Percentiles rank a stretch among this genome's conserved stretches.
phyloP scores from a whole-genome alignment of 2,113 vertebrate genomes.

The Lophochroa leadbeateri region DNA sequence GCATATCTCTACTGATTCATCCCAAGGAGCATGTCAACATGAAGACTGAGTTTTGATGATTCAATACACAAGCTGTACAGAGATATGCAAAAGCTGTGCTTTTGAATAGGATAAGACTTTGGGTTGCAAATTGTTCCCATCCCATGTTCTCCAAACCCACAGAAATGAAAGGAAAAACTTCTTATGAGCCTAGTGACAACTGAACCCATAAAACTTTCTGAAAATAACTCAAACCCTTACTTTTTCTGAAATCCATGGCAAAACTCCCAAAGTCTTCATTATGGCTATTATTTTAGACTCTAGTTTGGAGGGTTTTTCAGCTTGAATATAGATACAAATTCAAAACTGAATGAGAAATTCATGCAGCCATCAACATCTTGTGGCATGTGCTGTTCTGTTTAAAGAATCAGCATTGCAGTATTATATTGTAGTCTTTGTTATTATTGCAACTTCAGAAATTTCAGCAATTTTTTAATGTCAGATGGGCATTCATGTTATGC shows the following conservation, averaged over 20 bases:
- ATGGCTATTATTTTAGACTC: not conserved
- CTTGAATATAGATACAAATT: not conserved
- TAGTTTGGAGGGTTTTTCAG: not conserved
- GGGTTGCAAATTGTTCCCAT: not conserved
- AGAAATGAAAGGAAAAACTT: not conserved
- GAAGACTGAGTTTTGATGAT: not conserved
- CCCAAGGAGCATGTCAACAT: not conserved
- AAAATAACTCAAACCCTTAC: not conserved
- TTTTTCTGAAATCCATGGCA: not conserved
- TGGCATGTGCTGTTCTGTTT: not conserved
- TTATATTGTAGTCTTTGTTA: not conserved
- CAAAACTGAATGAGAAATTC: not conserved
- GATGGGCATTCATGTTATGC: not conserved
- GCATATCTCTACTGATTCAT: not conserved
- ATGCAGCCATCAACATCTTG: not conserved
- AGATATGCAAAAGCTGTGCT: not conserved
- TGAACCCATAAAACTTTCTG: not conserved
- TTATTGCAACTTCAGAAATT: not conserved
- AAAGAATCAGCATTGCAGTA: not conserved
- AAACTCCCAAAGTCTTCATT: not conserved
- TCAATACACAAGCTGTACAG: not conserved
- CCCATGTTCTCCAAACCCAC: not conserved
- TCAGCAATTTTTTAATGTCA: not conserved
- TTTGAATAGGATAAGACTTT: not conserved
- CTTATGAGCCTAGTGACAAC: accelerated